phyloP scores from a whole-genome alignment of 1,140 invertebrate genomes.

The Bombus balteatus region DNA sequence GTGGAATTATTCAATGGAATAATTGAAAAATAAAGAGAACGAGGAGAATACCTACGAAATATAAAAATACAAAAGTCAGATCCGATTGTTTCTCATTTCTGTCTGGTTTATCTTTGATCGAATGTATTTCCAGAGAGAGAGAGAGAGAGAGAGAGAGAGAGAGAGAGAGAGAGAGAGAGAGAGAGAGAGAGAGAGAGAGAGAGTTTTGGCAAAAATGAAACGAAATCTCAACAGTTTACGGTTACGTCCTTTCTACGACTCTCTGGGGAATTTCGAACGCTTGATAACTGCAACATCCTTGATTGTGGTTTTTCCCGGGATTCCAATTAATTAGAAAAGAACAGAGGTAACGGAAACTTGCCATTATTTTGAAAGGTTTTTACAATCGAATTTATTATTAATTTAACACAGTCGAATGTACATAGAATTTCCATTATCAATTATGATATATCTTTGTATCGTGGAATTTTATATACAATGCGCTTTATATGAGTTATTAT shows the following conservation, averaged over 20 bases:
- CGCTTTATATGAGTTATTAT: too few relatives aligned
- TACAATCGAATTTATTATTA: neutral
- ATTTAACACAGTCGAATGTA: too few relatives aligned
- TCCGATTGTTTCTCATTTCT: too few relatives aligned
- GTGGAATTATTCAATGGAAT: neutral
- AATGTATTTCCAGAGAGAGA: neutral
- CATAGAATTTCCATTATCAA: too few relatives aligned
- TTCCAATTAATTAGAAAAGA: neutral
- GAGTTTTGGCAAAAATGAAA: neutral
- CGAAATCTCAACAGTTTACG: neutral
- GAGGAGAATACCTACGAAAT: neutral
- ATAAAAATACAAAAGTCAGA: neutral
- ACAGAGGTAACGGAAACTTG: neutral
- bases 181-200: neutral
- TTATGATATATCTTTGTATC: too few relatives aligned
- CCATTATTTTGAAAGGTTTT: neutral
- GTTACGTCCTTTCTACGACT: neutral
- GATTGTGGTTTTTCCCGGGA: conserved; percentile 7
- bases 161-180: neutral
- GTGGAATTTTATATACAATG: too few relatives aligned
- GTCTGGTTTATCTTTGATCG: neutral
- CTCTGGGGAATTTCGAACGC: neutral
- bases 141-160: neutral
- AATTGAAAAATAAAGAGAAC: neutral
- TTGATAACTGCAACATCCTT: conserved; percentile 26